phyloP scores from a whole-genome alignment of 2,888 invertebrate genomes.

The Serrognathus titanus region DNA sequence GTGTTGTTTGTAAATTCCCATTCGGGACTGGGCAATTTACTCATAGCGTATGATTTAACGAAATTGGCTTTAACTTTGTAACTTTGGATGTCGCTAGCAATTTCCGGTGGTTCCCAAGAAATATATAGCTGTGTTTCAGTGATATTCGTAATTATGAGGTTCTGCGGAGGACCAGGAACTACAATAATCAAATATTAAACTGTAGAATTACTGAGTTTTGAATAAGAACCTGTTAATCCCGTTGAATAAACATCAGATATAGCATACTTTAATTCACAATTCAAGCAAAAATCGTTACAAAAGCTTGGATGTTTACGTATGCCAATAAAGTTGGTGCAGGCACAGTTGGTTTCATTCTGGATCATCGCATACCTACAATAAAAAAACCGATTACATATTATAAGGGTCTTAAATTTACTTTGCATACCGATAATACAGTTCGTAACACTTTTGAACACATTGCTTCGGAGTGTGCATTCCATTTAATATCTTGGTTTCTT shows the following conservation, averaged over 20 bases:
- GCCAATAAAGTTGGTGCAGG: conserved; percentile 39
- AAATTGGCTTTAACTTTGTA: conserved; percentile 58
- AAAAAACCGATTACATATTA: conserved; percentile 1
- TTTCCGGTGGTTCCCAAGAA: conserved; percentile 58
- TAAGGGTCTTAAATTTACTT: too few species aligned
- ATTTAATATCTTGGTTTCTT: conserved; percentile 17
- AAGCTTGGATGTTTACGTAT: conserved; percentile 32
- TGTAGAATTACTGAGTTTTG: not conserved
- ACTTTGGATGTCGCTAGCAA: conserved; percentile 53
- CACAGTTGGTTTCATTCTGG: conserved; percentile 30
- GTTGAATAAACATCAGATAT: conserved; percentile 37
- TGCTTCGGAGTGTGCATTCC: conserved; percentile 25
- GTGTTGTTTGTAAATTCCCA: conserved; percentile 61
- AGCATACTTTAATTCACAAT: conserved; percentile 28
- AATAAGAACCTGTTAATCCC: conserved; percentile 34
- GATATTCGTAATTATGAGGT: conserved; percentile 56
- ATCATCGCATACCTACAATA: conserved; percentile 36
- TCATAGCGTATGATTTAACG: conserved; percentile 57
- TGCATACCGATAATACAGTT: conserved; percentile 33
- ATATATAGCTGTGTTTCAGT: conserved; percentile 63
- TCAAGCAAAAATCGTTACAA: conserved; percentile 25
- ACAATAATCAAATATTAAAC: not conserved
- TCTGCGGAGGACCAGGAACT: conserved; percentile 69
- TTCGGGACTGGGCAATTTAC: conserved; percentile 51
- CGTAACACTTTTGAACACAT: conserved; percentile 32